Evolutionary conservation across 2,888 invertebrate genomes (phyloP).

Genomic region (Sinhomidia bicolor): DNA sequence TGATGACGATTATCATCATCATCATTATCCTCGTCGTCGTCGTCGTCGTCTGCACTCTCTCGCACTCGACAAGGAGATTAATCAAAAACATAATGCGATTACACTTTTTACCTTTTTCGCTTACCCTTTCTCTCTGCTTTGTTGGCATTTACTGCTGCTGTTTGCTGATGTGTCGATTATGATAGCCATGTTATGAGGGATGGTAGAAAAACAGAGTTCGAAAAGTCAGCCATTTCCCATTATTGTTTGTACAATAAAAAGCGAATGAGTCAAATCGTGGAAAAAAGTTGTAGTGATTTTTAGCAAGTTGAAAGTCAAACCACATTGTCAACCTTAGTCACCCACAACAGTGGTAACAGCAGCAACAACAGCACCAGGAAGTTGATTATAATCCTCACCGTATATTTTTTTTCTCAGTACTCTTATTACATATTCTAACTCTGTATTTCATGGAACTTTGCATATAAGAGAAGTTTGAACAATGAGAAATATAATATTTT

Average conservation of each 20-base stretch:
- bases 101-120: constrained; percentile 17
- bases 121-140: neutral
- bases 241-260: neutral
- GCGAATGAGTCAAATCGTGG: neutral
- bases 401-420: too few species aligned
- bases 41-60: too few species aligned
- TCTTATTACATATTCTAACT: neutral
- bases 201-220: neutral
- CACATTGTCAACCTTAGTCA: neutral
- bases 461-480: too few species aligned
- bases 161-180: constrained; percentile 19
- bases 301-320: neutral
- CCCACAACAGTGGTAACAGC: too few species aligned
- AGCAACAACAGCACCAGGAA: too few species aligned
- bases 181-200: constrained; percentile 4
- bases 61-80: constrained; percentile 34
- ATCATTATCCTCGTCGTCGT: neutral
- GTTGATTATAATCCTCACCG: too few species aligned
- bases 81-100: constrained; percentile 40
- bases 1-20: constrained; percentile 9
- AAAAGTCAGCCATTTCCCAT: neutral
- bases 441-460: too few species aligned
- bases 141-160: neutral
- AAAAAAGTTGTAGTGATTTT: neutral
- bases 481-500: too few species aligned